These are phyloP conservation scores for Crotalus horridus DNA, from an alignment of 2,113 vertebrate species.

Conservation along the genomic window DNA sequence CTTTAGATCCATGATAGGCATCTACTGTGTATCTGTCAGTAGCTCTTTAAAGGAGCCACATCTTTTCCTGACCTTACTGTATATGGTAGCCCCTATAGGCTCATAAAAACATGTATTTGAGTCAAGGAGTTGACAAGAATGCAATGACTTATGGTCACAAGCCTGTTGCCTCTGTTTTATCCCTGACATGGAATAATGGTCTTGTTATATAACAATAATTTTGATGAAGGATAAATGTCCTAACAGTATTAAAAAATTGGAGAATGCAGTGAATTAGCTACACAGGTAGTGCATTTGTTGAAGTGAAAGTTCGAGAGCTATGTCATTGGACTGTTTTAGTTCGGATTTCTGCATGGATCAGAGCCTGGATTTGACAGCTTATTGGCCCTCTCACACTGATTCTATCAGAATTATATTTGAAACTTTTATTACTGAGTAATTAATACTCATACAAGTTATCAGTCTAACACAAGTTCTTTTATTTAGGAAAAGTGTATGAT, in stretches of 20 bases:
- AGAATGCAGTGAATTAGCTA: not conserved
- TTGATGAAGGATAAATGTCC: not conserved
- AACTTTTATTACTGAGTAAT: not conserved
- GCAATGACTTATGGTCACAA: not conserved
- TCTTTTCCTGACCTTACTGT: not conserved
- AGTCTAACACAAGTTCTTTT: not conserved
- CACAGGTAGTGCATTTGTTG: not conserved
- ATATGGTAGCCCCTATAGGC: not conserved
- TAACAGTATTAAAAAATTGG: not conserved
- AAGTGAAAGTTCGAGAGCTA: not conserved
- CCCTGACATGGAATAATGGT: not conserved
- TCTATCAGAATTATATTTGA: not conserved
- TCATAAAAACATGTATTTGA: not conserved
- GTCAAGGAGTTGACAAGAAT: not conserved
- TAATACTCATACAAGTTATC: not conserved
- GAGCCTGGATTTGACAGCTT: not conserved
- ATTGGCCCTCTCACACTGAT: not conserved
- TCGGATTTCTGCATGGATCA: not conserved
- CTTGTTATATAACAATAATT: not conserved
- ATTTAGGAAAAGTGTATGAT: not conserved
- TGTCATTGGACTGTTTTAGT: not conserved
- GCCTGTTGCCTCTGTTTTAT: not conserved
- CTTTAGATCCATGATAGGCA: not conserved
- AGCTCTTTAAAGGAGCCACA: not conserved
- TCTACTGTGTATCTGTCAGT: not conserved